Base-by-base conservation (phyloP, 2,113 vertebrate genomes). In the Lamprotornis superbus region DNA sequence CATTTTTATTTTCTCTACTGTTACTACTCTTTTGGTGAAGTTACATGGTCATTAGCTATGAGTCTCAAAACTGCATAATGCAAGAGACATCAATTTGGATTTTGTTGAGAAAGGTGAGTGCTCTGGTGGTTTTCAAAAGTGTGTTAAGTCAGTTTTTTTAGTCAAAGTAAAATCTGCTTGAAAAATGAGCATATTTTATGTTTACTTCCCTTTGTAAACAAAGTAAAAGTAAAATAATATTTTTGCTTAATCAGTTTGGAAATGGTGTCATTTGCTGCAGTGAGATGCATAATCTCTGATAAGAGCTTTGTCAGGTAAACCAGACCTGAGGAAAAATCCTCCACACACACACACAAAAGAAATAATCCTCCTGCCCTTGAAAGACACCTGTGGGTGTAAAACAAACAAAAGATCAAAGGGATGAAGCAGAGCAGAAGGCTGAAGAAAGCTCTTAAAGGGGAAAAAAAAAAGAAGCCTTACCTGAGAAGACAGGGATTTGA, bases 61-160 rank as follows among this genome's bases (percentile, higher is more conserved):
- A 53, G 15, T 37, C 4, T 35, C 19, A 12, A 39, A 9, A 9
- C 16, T 90, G 21, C 12, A 2, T 10, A 8, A 80, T 16, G 14
- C 30, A 61, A 47, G 33, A 68, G 5, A 5, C 12, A 11, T 4
- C 6, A 49, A 0, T 35, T 31, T 80, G 15, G 9, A 6, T 67
- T 93, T 84, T 79, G 27, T 47, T 19, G 55, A 70, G 47, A 70
- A 57, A 16, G 5, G 12, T 78, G 30, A 61, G 68, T 73, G 25
- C 7, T 67, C 11, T 42, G 25, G 24, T 69, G 50, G 22, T 55
- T 74, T 52, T 91, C 56, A 52, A 71, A 81, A 75, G 23, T 37
- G 3, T 33, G 16, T 33, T 46, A 71, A 77, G 33, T 65, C 24
- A 65, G 50, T 55, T 49, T 53, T 90, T 10, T 40, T 68, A 47